Evolutionary conservation across 2,888 invertebrate genomes (phyloP).

Genomic region (Idaea dimidiata): DNA sequence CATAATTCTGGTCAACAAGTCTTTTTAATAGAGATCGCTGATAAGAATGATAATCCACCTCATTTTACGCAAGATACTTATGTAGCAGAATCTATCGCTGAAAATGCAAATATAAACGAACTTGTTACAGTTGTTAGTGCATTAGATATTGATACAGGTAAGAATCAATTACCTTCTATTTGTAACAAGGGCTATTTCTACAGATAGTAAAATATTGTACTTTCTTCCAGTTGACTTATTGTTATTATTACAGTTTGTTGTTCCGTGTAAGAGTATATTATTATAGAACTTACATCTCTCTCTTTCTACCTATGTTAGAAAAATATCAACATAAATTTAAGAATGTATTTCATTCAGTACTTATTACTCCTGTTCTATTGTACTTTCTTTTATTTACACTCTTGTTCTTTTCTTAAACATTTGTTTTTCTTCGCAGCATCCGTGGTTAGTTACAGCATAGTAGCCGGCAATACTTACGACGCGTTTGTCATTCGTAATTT

Average conservation of each 20-base stretch:
- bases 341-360: too few relatives aligned
- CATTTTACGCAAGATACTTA: constrained; percentile 90
- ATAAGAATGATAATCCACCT: constrained; percentile 97
- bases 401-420: neutral
- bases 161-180: constrained; percentile 12
- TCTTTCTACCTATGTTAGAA: too few relatives aligned
- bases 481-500: constrained; percentile 92
- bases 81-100: constrained; percentile 87
- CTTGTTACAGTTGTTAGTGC: constrained; percentile 94
- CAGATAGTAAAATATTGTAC: neutral
- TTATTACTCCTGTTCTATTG: too few relatives aligned
- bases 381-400: neutral
- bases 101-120: constrained; percentile 91
- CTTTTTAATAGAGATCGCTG: constrained; percentile 94
- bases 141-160: constrained; percentile 90
- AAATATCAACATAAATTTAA: too few relatives aligned
- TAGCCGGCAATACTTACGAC: constrained; percentile 91
- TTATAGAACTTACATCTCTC: too few relatives aligned
- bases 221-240: neutral
- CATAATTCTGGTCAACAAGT: constrained; percentile 90
- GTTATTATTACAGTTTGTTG: too few relatives aligned
- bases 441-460: constrained; percentile 92
- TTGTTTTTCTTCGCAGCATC: constrained; percentile 79
- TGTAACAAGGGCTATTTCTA: neutral
- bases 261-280: too few relatives aligned